These are phyloP conservation scores for Rhinichthys osculus DNA, from an alignment of 2,797 vertebrate species.

Conservation along the genomic window DNA sequence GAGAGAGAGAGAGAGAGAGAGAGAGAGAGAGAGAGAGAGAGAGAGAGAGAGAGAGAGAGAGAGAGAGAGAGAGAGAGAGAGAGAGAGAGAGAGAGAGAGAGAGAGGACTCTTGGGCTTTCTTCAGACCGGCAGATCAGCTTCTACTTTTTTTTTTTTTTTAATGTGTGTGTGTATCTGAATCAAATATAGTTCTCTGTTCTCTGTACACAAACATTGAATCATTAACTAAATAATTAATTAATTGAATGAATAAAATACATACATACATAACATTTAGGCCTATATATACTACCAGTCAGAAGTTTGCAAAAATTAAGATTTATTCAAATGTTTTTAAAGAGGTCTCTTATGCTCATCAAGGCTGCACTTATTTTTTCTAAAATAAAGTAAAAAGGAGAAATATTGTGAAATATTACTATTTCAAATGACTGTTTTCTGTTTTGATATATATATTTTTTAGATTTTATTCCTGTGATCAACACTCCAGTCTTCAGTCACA, in stretches of 20 bases:
- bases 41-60: too few relatives aligned
- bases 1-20: too few relatives aligned
- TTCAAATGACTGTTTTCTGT: not conserved
- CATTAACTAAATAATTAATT: too few relatives aligned
- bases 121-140: not conserved
- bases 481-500: not conserved
- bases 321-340: not conserved
- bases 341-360: not conserved
- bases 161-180: not conserved
- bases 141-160: not conserved
- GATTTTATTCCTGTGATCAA: too few relatives aligned
- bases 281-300: not conserved
- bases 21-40: too few relatives aligned
- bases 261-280: not conserved
- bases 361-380: not conserved
- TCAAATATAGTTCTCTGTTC: not conserved
- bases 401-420: not conserved
- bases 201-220: too few relatives aligned
- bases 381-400: too few relatives aligned
- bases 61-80: too few relatives aligned
- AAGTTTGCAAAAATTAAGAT: not conserved
- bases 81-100: too few relatives aligned
- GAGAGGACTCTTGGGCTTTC: constrained; percentile 75
- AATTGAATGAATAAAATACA: not conserved
- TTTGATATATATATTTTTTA: not conserved